phyloP scores from a whole-genome alignment of 2,113 vertebrate species.

The Daphoenositta chrysoptera region DNA sequence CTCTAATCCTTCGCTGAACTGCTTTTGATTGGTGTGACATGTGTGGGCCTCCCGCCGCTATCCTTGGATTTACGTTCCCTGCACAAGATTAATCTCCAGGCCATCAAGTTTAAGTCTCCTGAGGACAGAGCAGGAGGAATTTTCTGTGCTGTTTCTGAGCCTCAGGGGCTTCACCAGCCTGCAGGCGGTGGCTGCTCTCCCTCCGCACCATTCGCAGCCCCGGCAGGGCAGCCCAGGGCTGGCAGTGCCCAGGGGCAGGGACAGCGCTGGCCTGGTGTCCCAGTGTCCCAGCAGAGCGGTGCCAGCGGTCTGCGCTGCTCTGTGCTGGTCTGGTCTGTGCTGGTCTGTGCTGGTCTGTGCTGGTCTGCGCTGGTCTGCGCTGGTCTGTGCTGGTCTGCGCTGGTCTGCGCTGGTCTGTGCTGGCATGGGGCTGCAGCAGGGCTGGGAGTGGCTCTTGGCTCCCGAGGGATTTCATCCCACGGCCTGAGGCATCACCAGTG shows the following conservation, averaged over 20 bases:
- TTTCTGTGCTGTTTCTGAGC: neutral
- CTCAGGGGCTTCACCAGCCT: no score
- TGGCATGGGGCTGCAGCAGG: neutral
- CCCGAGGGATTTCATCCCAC: rapidly evolving
- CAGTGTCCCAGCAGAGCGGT: no score
- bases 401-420: neutral
- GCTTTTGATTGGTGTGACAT: constrained; percentile 1
- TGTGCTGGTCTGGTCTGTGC: no score
- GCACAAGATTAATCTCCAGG: constrained; percentile 17
- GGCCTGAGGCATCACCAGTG: neutral
- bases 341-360: no score
- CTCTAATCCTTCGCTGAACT: neutral
- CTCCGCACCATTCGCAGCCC: no score
- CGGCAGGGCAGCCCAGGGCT: no score
- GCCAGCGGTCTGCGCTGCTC: no score
- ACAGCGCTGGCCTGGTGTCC: neutral
- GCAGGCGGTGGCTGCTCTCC: neutral
- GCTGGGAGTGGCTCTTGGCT: neutral
- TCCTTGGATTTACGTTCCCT: neutral
- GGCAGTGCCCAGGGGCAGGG: rapidly evolving
- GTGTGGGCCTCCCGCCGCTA: neutral
- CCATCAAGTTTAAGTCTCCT: neutral
- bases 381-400: no score
- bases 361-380: no score
- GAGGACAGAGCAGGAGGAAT: constrained; percentile 6